Percentiles rank a stretch among this genome's conserved stretches.
phyloP scores from a whole-genome alignment of 2,113 vertebrate genomes.

The Picathartes gymnocephalus region DNA sequence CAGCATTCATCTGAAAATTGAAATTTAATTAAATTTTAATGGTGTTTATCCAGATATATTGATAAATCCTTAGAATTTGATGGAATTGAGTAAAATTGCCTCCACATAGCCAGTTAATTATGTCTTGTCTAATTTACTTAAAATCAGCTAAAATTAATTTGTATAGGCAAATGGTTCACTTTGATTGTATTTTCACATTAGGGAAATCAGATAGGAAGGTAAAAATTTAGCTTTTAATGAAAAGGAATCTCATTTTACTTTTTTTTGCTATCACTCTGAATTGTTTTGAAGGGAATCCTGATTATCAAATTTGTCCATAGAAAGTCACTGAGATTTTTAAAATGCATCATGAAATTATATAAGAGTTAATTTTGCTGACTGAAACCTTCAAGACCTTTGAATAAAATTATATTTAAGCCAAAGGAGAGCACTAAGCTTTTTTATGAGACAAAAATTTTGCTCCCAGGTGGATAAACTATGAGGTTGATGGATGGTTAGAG shows the following conservation, averaged over 20 bases:
- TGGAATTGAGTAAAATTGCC: background rate
- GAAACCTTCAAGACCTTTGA: conserved; percentile 61
- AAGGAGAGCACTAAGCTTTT: conserved; percentile 43
- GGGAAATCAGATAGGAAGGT: background rate
- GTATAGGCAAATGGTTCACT: conserved; percentile 1
- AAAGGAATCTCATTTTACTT: background rate
- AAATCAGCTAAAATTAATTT: conserved; percentile 12
- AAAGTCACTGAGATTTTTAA: conserved; percentile 49
- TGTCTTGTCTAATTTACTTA: background rate
- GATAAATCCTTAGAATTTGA: background rate
- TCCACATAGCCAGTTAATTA: background rate
- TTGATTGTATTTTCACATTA: background rate
- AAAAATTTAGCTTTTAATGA: background rate
- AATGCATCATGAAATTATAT: conserved; percentile 40
- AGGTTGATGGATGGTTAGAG: conserved; percentile 30
- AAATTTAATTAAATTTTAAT: background rate
- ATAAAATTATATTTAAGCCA: conserved; percentile 54
- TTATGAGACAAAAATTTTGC: conserved; percentile 57
- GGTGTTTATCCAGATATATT: background rate
- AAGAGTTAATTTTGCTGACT: conserved; percentile 63
- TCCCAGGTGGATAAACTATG: conserved; percentile 43
- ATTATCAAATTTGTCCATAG: conserved; percentile 15
- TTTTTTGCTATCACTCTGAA: background rate
- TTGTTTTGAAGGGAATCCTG: background rate
- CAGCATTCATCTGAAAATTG: background rate